Percentiles rank a stretch among this genome's conserved stretches.
Conservation (phyloP, 2,113 vertebrate species). For the Vireo altiloquus region DNA sequence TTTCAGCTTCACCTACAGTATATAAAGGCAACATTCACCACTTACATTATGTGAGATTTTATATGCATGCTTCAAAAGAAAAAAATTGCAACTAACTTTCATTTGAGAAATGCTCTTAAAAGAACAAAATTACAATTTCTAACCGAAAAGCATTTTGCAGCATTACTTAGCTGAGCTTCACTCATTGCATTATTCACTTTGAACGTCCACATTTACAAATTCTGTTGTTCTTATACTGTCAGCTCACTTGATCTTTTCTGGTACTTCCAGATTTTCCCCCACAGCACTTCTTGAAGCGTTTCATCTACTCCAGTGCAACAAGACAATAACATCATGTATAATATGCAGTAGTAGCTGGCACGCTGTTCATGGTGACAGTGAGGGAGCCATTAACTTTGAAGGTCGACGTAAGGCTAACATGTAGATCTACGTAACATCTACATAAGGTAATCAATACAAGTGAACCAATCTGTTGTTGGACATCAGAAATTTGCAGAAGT, state of each 20-base stretch:
- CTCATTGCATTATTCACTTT: neutral
- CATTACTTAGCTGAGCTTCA: neutral
- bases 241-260: neutral
- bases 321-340: neutral
- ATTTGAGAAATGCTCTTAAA: neutral
- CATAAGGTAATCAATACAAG: neutral
- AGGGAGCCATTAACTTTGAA: neutral
- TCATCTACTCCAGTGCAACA: neutral
- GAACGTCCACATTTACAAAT: neutral
- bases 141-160: neutral
- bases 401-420: neutral
- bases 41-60: neutral
- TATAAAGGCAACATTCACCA: neutral
- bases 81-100: neutral
- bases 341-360: neutral
- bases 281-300: neutral
- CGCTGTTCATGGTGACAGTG: rapidly evolving
- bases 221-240: neutral
- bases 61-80: neutral
- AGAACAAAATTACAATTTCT: neutral
- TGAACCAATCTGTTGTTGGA: neutral
- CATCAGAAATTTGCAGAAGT: neutral
- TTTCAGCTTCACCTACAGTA: neutral
- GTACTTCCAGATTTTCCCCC: neutral
- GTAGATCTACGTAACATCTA: neutral